Evolutionary conservation across 2,888 invertebrate genomes (phyloP).

Genomic region (Sinhomidia bicolor): DNA sequence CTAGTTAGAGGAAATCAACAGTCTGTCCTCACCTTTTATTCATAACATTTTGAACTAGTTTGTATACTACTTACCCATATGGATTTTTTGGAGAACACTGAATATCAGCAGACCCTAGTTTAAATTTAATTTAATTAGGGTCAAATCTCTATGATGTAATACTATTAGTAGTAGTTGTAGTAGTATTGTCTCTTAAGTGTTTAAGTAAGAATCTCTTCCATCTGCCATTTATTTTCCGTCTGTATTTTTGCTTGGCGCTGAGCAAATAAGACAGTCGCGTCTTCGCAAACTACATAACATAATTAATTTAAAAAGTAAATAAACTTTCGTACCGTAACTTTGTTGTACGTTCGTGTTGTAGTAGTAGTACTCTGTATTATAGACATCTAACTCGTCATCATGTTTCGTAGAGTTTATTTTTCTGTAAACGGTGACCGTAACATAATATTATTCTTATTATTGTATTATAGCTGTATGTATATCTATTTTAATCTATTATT

Average conservation of each 20-base stretch:
- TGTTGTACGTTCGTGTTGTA: background rate
- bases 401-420: constrained; percentile 53
- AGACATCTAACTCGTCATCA: background rate
- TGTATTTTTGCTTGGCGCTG: background rate
- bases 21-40: constrained; percentile 95
- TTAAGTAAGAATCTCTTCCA: constrained; percentile 42
- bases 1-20: constrained; percentile 94
- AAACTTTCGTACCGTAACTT: too few species aligned
- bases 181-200: constrained; percentile 23
- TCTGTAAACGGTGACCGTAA: constrained; percentile 28
- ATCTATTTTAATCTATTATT: background rate
- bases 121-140: too few species aligned
- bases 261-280: background rate
- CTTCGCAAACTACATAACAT: background rate
- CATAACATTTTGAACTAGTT: constrained; percentile 84
- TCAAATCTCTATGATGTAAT: too few species aligned
- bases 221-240: background rate
- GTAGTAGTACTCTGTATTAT: background rate
- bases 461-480: background rate
- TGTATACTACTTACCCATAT: too few species aligned
- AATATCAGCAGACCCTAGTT: too few species aligned
- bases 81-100: too few species aligned
- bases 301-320: background rate
- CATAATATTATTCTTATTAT: background rate
- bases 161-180: too few species aligned